Evolutionary conservation across 2,113 vertebrate genomes (phyloP).

Genomic region (Furnarius figulus): DNA sequence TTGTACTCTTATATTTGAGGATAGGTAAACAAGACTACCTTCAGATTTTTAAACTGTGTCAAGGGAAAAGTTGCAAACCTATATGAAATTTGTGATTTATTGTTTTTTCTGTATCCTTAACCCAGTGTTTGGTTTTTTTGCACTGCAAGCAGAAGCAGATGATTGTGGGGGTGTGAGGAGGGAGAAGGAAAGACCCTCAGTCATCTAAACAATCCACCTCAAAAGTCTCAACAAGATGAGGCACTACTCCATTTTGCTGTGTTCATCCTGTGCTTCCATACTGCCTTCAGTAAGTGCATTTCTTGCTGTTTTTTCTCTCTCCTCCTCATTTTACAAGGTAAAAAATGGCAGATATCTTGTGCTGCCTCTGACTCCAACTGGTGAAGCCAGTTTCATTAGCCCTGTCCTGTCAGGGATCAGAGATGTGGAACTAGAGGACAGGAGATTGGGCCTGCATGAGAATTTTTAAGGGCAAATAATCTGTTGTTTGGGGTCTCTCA

Average conservation of each 20-base stretch:
- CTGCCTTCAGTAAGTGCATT: neutral
- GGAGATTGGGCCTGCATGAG: neutral
- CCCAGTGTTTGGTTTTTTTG: neutral
- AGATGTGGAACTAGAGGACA: neutral
- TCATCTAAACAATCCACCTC: neutral
- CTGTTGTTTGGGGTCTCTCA: neutral
- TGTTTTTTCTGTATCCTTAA: neutral
- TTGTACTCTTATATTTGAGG: neutral
- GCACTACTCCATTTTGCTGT: neutral
- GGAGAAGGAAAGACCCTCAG: neutral
- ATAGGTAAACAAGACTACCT: neutral
- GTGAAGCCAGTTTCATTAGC: neutral
- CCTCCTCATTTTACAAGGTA: neutral
- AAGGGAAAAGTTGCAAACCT: neutral
- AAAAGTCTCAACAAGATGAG: neutral
- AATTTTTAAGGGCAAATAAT: neutral
- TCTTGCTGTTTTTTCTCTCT: neutral
- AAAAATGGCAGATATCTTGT: neutral
- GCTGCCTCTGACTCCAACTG: neutral
- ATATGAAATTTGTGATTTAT: neutral
- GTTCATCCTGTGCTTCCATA: neutral
- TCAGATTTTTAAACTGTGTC: neutral
- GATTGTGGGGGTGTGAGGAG: accelerated
- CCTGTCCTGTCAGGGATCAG: neutral
- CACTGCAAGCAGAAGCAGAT: neutral